phyloP scores from a whole-genome alignment of 2,888 invertebrate genomes.

The Chaitophorus viminalis region DNA sequence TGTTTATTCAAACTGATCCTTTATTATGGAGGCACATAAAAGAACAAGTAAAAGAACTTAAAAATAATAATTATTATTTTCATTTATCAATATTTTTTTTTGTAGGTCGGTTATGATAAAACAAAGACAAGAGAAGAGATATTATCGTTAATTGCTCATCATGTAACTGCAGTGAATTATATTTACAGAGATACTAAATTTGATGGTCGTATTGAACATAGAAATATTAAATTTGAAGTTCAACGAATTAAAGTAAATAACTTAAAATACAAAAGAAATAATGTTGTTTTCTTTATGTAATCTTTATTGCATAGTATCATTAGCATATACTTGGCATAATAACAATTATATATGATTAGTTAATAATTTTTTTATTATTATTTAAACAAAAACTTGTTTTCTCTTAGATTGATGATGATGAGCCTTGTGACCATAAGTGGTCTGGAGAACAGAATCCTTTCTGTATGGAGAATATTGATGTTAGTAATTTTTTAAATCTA shows the following conservation, averaged over 20 bases:
- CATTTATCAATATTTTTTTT: slow-evolving; percentile 54
- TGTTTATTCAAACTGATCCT: slow-evolving; percentile 98
- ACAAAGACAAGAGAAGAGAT: slow-evolving; percentile 97
- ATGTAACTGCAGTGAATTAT: slow-evolving; percentile 97
- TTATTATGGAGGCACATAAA: slow-evolving; percentile 95
- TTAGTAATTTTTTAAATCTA: slow-evolving; percentile 97
- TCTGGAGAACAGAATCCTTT: slow-evolving; percentile 84
- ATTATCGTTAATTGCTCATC: slow-evolving; percentile 95
- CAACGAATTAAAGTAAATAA: slow-evolving; percentile 79
- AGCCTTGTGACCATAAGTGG: slow-evolving; percentile 75
- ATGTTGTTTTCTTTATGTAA: background rate
- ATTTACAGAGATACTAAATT: slow-evolving; percentile 96
- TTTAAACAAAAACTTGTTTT: slow-evolving; percentile 65
- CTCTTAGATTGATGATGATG: slow-evolving; percentile 89
- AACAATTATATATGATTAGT: background rate
- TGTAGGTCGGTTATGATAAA: slow-evolving; percentile 77
- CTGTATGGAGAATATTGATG: slow-evolving; percentile 97
- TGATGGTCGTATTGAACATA: slow-evolving; percentile 87
- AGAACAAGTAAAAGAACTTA: slow-evolving; percentile 75
- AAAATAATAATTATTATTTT: slow-evolving; percentile 50
- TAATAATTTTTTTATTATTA: slow-evolving; percentile 63
- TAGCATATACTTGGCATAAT: background rate
- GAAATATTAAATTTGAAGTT: slow-evolving; percentile 96
- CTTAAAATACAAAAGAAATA: background rate
- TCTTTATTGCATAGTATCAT: background rate